Evolutionary conservation across 2,888 invertebrate species (phyloP).

Genomic region (Mantis religiosa): DNA sequence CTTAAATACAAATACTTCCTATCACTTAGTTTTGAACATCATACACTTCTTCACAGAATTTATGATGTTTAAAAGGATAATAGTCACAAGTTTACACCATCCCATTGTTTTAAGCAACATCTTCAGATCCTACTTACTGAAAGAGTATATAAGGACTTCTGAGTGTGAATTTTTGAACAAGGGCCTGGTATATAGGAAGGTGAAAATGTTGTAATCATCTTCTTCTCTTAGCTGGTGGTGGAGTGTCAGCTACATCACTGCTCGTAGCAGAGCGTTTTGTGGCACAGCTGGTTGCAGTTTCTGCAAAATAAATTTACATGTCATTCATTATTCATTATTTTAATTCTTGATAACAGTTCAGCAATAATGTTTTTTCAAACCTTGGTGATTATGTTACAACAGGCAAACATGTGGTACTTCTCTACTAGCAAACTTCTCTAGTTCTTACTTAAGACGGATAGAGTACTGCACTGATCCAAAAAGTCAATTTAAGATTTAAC

Average conservation of each 20-base stretch:
- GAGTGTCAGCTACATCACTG: background rate
- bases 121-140: background rate
- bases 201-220: slow-evolving; percentile 9
- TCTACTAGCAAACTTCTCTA: too few species aligned
- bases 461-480: too few species aligned
- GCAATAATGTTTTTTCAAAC: too few species aligned
- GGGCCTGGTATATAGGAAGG: background rate
- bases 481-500: too few species aligned
- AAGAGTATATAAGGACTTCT: background rate
- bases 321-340: too few species aligned
- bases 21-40: background rate
- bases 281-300: background rate
- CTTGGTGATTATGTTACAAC: too few species aligned
- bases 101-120: background rate
- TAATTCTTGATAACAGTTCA: too few species aligned
- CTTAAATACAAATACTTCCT: background rate
- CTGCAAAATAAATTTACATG: background rate
- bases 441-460: too few species aligned
- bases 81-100: background rate
- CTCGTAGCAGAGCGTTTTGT: background rate
- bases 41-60: background rate
- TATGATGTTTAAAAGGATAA: background rate
- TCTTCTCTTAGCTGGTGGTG: background rate
- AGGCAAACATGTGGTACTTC: too few species aligned
- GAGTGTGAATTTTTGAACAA: background rate